Evolutionary conservation across 1,140 invertebrate species (phyloP).

Genomic region (Panonychus citri): DNA sequence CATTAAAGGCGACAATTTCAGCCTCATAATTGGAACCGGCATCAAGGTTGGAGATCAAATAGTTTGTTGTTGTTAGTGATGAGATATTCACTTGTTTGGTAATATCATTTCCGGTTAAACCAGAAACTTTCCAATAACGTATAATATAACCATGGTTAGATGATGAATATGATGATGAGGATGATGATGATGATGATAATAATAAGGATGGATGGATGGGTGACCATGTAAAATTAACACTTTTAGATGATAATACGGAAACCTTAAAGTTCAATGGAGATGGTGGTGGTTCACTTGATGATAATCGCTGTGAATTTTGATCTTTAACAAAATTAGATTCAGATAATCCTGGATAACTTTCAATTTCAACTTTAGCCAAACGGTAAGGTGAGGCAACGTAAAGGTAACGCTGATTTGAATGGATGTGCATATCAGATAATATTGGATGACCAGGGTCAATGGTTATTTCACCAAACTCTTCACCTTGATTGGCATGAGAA

Average conservation of each 20-base stretch:
- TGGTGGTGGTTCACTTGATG: not conserved
- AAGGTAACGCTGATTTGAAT: slow-evolving; percentile 43
- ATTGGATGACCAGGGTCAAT: slow-evolving; percentile 46
- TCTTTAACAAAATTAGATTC: not conserved
- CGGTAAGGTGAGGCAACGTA: slow-evolving; percentile 44
- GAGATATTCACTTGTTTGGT: slow-evolving; percentile 14
- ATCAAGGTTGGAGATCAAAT: slow-evolving; percentile 19
- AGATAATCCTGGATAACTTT: not conserved
- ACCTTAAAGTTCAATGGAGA: not conserved
- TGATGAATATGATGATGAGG: too few relatives aligned
- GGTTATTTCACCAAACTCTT: slow-evolving; percentile 48
- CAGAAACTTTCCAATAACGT: slow-evolving; percentile 62
- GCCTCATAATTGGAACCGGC: slow-evolving; percentile 24
- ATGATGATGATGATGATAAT: too few relatives aligned
- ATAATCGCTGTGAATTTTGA: not conserved
- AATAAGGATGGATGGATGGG: too few relatives aligned
- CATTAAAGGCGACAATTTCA: slow-evolving; percentile 24
- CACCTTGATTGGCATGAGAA: slow-evolving; percentile 32
- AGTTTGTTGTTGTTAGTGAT: slow-evolving; percentile 14
- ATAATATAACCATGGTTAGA: slow-evolving; percentile 63
- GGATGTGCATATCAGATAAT: slow-evolving; percentile 55
- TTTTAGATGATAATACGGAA: too few relatives aligned
- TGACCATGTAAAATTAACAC: too few relatives aligned
- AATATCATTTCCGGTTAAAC: slow-evolving; percentile 6
- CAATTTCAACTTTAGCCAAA: slow-evolving; percentile 21